phyloP scores from a whole-genome alignment of 2,113 vertebrate genomes.

The Xiphophorus hellerii region DNA sequence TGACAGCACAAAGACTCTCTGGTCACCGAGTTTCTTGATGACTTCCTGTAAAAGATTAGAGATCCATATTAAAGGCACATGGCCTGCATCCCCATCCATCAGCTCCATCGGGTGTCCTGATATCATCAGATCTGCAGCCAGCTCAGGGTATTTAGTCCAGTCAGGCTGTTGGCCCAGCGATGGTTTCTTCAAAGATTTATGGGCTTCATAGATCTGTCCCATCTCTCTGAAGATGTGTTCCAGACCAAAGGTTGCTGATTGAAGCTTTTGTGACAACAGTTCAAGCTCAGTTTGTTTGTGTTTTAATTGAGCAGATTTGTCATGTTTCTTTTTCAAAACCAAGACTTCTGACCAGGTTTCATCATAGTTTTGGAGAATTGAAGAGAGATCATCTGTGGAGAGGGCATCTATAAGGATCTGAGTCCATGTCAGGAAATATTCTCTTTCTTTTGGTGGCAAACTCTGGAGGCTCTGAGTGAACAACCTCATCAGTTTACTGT shows the following conservation, averaged over 20 bases:
- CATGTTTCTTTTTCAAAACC: conserved; percentile 49
- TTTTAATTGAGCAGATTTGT: conserved; percentile 32
- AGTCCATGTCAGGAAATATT: conserved; percentile 78
- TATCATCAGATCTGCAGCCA: conserved; percentile 81
- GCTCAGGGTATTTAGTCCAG: conserved; percentile 50
- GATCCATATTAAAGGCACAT: conserved; percentile 81
- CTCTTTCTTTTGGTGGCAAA: conserved; percentile 41
- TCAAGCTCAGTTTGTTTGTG: conserved; percentile 51
- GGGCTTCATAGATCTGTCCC: conserved; percentile 82
- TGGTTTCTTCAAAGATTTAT: conserved; percentile 22
- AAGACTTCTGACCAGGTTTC: conserved; percentile 59
- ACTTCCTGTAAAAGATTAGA: conserved; percentile 78
- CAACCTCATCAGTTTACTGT: conserved; percentile 10
- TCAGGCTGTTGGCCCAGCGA: background rate
- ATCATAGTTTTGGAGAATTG: conserved; percentile 59
- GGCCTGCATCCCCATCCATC: conserved; percentile 85
- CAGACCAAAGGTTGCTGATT: conserved; percentile 67
- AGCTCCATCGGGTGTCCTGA: conserved; percentile 81
- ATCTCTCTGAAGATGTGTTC: conserved; percentile 82
- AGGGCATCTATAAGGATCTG: conserved; percentile 59
- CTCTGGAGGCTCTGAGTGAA: conserved; percentile 47
- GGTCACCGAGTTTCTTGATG: conserved; percentile 74
- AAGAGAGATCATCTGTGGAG: conserved; percentile 44
- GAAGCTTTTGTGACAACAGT: conserved; percentile 56
- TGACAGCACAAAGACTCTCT: conserved; percentile 82